These are phyloP conservation scores for Scalopus aquaticus DNA, from an alignment of 2,113 vertebrate species.

Conservation along the genomic window DNA sequence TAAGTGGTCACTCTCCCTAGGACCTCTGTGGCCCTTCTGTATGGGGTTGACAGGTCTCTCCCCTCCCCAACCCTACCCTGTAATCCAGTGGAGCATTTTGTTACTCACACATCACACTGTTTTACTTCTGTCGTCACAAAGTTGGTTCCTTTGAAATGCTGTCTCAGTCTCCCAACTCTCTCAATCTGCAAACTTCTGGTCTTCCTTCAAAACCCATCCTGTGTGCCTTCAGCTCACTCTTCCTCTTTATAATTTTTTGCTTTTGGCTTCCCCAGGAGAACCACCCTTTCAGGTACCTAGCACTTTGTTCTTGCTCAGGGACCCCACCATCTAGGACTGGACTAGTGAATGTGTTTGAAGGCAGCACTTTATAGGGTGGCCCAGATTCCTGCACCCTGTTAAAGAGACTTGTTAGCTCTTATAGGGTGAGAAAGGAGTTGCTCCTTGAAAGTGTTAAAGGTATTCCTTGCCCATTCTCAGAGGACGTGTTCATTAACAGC, in stretches of 20 bases:
- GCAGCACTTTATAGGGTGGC: neutral
- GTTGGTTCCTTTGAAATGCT: neutral
- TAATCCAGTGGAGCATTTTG: neutral
- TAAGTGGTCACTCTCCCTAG: neutral
- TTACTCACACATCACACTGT: neutral
- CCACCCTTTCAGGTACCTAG: neutral
- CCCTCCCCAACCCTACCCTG: rapidly evolving
- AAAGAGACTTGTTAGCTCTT: neutral
- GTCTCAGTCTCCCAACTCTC: neutral
- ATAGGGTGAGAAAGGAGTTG: neutral
- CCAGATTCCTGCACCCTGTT: neutral
- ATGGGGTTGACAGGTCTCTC: too few species aligned
- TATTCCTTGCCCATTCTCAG: slow-evolving; percentile 4
- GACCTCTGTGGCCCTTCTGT: neutral
- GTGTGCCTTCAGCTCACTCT: neutral
- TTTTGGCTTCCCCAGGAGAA: neutral
- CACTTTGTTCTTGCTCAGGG: neutral
- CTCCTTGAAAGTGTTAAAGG: neutral
- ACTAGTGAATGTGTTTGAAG: neutral
- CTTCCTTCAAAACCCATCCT: neutral
- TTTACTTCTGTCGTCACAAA: neutral
- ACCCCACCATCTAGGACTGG: neutral
- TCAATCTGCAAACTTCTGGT: neutral
- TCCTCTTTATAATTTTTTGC: neutral
- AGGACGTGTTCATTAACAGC: neutral